Conservation (phyloP, 1,140 invertebrate genomes). For the Penaeus vannamei region DNA sequence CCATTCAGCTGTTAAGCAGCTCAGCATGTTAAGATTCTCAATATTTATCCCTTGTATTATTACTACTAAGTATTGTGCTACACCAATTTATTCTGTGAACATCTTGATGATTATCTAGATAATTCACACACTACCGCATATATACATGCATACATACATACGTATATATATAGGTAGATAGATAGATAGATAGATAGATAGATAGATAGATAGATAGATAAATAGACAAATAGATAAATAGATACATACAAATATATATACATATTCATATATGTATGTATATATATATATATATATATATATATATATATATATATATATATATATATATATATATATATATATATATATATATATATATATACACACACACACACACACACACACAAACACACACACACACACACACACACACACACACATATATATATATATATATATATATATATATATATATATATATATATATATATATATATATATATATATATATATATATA, state of each 20-base stretch:
- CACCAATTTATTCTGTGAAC: neutral
- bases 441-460: neutral
- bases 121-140: neutral
- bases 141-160: slow-evolving; percentile 10
- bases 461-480: neutral
- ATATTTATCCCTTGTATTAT: too few relatives aligned
- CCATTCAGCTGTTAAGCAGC: too few relatives aligned
- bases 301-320: slow-evolving; percentile 24
- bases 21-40: too few relatives aligned
- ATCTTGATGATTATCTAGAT: neutral
- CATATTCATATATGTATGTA: slow-evolving; percentile 23
- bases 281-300: slow-evolving; percentile 27
- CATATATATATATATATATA: neutral
- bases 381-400: neutral
- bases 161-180: neutral
- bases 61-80: too few relatives aligned
- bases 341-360: neutral
- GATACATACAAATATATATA: slow-evolving; percentile 25
- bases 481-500: neutral
- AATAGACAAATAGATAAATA: slow-evolving; percentile 4
- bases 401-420: neutral
- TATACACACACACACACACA: neutral
- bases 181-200: slow-evolving; percentile 4
- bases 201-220: slow-evolving; percentile 2
- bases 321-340: neutral